Percentiles rank a stretch among this genome's conserved stretches.
Conservation (phyloP, 1,140 invertebrate genomes). For the Euura saliciscinereae region DNA sequence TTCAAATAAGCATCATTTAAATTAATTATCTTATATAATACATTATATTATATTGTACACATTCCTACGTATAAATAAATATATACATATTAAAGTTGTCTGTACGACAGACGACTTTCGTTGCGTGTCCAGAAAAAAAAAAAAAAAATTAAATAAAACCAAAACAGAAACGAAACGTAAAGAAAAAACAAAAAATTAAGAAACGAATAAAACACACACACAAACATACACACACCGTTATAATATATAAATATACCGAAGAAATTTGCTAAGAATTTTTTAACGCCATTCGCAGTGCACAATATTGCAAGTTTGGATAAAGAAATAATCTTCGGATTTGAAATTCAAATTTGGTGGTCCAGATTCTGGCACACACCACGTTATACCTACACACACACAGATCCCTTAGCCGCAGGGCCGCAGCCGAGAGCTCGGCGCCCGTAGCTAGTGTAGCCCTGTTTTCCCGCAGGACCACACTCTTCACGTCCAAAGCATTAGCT, state of each 20-base stretch:
- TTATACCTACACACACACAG: neutral
- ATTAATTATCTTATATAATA: neutral
- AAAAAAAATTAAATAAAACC: neutral
- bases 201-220: no score
- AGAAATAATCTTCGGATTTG: no score
- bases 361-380: no score
- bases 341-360: no score
- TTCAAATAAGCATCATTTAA: neutral
- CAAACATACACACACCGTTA: no score
- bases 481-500: neutral
- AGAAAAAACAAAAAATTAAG: neutral
- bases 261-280: no score
- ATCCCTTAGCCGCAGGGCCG: neutral
- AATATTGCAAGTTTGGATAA: no score
- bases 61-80: neutral
- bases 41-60: neutral
- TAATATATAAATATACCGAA: no score
- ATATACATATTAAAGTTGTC: neutral
- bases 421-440: neutral
- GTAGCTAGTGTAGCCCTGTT: constrained; percentile 5
- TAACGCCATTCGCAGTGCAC: no score
- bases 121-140: neutral
- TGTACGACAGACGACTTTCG: neutral
- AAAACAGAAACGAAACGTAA: neutral
- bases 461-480: constrained; percentile 6